Percentiles rank a stretch among this genome's conserved stretches.
These are phyloP conservation scores for Micromussa lordhowensis DNA, from an alignment of 92 coral and sea anemone species.

Conservation along the genomic window DNA sequence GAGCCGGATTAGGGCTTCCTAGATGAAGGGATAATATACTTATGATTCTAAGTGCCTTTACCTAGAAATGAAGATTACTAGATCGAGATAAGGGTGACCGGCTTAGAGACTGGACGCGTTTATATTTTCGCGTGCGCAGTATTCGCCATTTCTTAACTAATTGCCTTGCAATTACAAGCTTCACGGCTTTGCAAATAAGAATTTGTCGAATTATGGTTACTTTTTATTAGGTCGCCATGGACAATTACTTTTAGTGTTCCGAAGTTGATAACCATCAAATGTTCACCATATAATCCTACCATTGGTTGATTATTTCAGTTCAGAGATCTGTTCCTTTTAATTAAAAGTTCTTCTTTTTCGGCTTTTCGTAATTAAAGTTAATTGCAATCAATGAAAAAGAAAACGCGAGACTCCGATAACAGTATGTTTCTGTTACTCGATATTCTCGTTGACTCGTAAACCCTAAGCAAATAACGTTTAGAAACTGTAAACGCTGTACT, in stretches of 20 bases:
- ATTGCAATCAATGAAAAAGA: constrained; percentile 44
- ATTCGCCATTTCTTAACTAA: constrained; percentile 19
- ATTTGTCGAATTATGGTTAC: constrained; percentile 5
- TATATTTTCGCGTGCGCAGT: constrained; percentile 9
- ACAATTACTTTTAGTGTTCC: constrained; percentile 30
- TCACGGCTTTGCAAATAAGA: constrained; percentile 16
- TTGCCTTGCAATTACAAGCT: constrained; percentile 21
- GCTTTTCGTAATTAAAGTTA: constrained; percentile 44
- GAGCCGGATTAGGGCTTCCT: constrained; percentile 38
- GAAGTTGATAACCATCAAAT: constrained; percentile 31
- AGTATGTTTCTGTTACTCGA: constrained; percentile 13
- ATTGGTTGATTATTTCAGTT: constrained; percentile 41
- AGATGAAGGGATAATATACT: constrained; percentile 33
- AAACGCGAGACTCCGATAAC: constrained; percentile 22
- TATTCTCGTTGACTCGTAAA: background rate
- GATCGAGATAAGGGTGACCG: background rate
- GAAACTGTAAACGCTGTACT: background rate
- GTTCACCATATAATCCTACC: background rate
- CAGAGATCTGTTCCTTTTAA: constrained; percentile 42
- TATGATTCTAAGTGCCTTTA: constrained; percentile 21
- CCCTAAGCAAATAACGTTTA: background rate
- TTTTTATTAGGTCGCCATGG: constrained; percentile 18
- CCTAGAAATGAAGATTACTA: constrained; percentile 18
- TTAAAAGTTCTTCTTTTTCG: constrained; percentile 44
- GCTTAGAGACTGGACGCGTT: background rate